phyloP scores from a whole-genome alignment of 2,113 vertebrate genomes.

The Clarias batrachus region DNA sequence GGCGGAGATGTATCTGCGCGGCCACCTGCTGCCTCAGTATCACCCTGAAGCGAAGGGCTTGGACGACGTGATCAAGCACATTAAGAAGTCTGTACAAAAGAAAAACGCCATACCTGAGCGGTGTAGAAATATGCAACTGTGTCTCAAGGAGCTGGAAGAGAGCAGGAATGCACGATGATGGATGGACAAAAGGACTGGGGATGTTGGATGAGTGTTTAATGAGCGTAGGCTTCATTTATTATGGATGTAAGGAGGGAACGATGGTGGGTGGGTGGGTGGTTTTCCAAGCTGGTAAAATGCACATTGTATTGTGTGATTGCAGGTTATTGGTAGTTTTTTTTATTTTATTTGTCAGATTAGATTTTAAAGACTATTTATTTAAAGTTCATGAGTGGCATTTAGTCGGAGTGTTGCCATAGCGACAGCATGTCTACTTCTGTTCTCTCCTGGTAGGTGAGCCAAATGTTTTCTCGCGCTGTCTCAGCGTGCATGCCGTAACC shows the following conservation, averaged over 20 bases:
- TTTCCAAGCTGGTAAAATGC: no score
- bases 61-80: not conserved
- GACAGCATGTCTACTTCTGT: not conserved
- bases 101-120: conserved; percentile 45
- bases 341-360: not conserved
- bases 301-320: no score
- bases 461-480: no score
- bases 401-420: not conserved
- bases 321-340: not conserved
- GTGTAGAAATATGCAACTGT: conserved; percentile 60
- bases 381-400: not conserved
- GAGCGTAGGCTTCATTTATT: not conserved
- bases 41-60: conserved; percentile 33
- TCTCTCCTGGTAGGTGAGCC: no score
- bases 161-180: not conserved
- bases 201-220: not conserved
- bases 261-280: not conserved
- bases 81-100: conserved; percentile 34
- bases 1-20: conserved; percentile 56
- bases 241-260: not conserved
- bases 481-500: not conserved
- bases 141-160: conserved; percentile 67
- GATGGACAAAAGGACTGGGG: not conserved
- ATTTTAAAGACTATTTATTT: not conserved
- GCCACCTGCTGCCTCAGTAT: conserved; percentile 48